Conservation (phyloP, 2,797 vertebrate genomes). For the Ataeniobius toweri region DNA sequence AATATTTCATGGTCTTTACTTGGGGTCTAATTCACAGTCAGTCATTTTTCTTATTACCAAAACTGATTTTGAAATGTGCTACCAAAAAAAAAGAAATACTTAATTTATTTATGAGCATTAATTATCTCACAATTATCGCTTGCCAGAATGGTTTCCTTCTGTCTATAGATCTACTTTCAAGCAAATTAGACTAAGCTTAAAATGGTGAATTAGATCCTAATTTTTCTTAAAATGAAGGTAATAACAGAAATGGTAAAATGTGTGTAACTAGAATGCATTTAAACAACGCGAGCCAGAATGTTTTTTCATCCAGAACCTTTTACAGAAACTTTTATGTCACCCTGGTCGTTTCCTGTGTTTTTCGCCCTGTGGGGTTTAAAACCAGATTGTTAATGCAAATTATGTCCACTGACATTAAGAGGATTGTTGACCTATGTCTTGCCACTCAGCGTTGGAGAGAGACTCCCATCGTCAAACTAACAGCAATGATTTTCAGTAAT, state of each 20-base stretch:
- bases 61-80: slow-evolving; percentile 4
- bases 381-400: neutral
- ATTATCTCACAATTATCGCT: neutral
- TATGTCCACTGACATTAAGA: neutral
- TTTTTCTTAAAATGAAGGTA: slow-evolving; percentile 4
- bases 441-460: neutral
- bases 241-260: slow-evolving; percentile 17
- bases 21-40: neutral
- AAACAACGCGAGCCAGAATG: neutral
- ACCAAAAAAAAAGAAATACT: slow-evolving; percentile 12
- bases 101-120: neutral
- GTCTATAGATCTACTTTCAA: slow-evolving; percentile 20
- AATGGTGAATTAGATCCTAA: neutral
- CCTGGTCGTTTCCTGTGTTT: neutral
- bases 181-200: slow-evolving; percentile 18
- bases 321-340: neutral
- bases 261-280: neutral
- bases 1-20: neutral
- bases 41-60: slow-evolving; percentile 14
- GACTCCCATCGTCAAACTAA: too few species aligned
- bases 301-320: neutral
- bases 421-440: neutral
- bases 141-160: slow-evolving; percentile 26
- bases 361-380: neutral
- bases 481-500: too few species aligned